Base-by-base conservation (phyloP, 2,888 invertebrate genomes). In the Drosophila hamatofila region DNA sequence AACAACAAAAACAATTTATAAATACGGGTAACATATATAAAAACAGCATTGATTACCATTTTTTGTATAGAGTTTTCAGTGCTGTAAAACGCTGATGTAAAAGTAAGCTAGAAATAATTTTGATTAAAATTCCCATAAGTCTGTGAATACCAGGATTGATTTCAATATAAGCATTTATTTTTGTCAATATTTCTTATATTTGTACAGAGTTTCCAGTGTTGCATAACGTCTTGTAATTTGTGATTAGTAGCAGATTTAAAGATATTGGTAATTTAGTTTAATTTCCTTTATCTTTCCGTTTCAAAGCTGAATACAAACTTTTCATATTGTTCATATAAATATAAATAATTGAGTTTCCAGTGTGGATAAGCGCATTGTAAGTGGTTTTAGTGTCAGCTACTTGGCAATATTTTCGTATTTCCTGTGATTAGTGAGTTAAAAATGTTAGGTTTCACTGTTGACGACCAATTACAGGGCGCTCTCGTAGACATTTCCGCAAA, bases 401-500 rank as follows among this genome's bases (percentile, higher is more conserved):
- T 62, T 30, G 42, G 16, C 18, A 35, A 21, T 35, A 49, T 41
- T 57, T 44, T 51, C 23, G 25, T 51, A 37, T 71, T 51, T 62
- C 56, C 27, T 66, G 14, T 30, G 30, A 30, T 67, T 42, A 21
- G 16, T 62, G n/a, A 14, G 21, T 11, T 11, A 25, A 33, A 30
- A 23, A 46, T 66, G 1, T 18, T 14, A 21, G 60, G 37, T 67
- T 76, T 60, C 57, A 18, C 66, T 48, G 37, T 46, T 27, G 33
- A 55, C 42, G 16, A 44, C 6, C 78, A 77, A 78, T 78, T 75
- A 78, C 49, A 16, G 61, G 16, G 41, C 33, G 12, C 48, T 41
- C 42, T 71, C 54, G 55, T 54, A 72, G 71, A 72, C 72, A 77
- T 82, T 87, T 88, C 77, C 87, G 77, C 81, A 82, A 77, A 75